These are phyloP conservation scores for Galendromus occidentalis DNA, from an alignment of 1,140 invertebrate genomes.

Conservation along the genomic window DNA sequence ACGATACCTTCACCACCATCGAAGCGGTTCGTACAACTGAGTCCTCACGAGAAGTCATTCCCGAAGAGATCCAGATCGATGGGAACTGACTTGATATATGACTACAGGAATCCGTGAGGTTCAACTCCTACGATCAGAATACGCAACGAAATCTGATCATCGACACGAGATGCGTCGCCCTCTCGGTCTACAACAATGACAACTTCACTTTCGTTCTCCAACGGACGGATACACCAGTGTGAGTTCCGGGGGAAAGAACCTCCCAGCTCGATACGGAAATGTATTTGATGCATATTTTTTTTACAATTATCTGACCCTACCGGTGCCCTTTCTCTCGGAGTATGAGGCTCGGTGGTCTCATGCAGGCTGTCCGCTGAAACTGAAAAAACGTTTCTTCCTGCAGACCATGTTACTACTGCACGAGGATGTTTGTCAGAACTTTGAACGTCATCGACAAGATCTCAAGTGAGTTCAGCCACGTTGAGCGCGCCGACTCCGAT, in stretches of 20 bases:
- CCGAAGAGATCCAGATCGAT: constrained; percentile 14
- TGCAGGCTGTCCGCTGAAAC: neutral
- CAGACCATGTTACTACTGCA: constrained; percentile 52
- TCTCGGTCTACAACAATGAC: constrained; percentile 47
- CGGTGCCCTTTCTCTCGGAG: neutral
- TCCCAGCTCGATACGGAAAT: neutral
- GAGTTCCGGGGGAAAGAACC: neutral
- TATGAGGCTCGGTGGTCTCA: too few species aligned
- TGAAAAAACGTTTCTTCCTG: constrained; percentile 5
- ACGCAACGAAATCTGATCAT: constrained; percentile 1
- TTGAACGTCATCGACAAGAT: constrained; percentile 74
- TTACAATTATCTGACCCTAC: neutral
- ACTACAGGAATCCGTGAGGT: neutral
- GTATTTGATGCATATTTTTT: neutral
- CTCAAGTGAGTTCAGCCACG: constrained; percentile 43
- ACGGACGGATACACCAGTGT: constrained; percentile 20
- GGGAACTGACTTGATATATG: neutral
- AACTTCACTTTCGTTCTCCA: constrained; percentile 69
- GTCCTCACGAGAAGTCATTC: constrained; percentile 36
- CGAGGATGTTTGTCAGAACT: constrained; percentile 60
- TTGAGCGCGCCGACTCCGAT: too few species aligned
- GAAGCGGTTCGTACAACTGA: constrained; percentile 52
- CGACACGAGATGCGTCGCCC: constrained; percentile 37
- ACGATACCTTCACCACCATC: constrained; percentile 58
- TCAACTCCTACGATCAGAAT: constrained; percentile 7